Evolutionary conservation across 2,888 invertebrate genomes (phyloP), one percentile per base, ranked within the genome.

Genomic region (Platycheirus rosarum): DNA sequence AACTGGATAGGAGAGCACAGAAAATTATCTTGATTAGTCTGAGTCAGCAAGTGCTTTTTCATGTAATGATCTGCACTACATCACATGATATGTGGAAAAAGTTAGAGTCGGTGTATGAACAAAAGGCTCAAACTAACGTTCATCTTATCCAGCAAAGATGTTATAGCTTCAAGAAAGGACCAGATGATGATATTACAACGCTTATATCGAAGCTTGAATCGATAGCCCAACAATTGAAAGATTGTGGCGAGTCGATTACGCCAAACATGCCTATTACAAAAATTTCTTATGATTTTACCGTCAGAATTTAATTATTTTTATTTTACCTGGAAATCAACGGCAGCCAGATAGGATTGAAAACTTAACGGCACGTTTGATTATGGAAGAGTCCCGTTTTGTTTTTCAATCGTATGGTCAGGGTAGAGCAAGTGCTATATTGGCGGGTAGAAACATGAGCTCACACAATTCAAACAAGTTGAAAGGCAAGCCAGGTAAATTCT

Each of bases 111-210:
- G 23, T 23, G 23, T 23, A 23, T 6, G 23, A 23, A 6, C 23
- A 23, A 23, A 23, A 23, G 6, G 2, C 86, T 0, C 86, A 86
- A 14, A 86, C 86, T 1, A 87, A 77, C 37, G 65, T 88, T 1
- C 86, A 87, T 84, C 84, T 87, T 14, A 23, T 88, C 0, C 88
- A 88, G 42, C 87, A 88, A 37, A 57, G 20, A 3, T 71, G 62
- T 74, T 85, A 85, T 44, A 13, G 62, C 7, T 73, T 84, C 71
- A 46, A 18, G 20, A 46, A 20, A 20, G 26, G 13, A 2, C 37
- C 37, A 71, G 75, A n/a, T 84, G 84, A 18, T 84, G 46, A 70
- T 42, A 84, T 65, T 68, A 46, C 37, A 2, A 40, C 37, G 37
- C 37, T 13, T 6, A 13, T 44, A 66, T 14, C 85, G 84, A 44